A percentile compares a stretch with the other conserved stretches of the same genome.
phyloP scores from a whole-genome alignment of 2,113 vertebrate genomes.

The Pelvicachromis taeniatus region DNA sequence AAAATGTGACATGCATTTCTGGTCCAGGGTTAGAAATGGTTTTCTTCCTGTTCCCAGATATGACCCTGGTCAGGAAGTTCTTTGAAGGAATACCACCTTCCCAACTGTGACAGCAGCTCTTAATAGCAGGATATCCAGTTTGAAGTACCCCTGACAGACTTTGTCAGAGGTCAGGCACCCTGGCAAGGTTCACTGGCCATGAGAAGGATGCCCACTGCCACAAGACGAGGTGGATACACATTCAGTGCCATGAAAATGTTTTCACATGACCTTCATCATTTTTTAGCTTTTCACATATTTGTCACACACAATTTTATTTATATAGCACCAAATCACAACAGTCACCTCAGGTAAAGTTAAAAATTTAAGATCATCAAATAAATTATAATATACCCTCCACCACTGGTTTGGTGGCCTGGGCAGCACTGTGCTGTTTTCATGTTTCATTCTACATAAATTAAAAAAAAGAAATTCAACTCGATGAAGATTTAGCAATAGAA shows the following conservation, averaged over 20 bases:
- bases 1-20: not conserved
- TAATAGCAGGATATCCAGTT: slow-evolving; percentile 93
- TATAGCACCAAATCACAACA: not conserved
- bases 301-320: not conserved
- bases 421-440: not conserved
- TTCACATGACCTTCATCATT: not conserved
- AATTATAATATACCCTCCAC: not conserved
- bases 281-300: not conserved
- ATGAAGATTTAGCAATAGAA: not conserved
- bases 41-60: slow-evolving; percentile 78
- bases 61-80: slow-evolving; percentile 74
- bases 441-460: not conserved
- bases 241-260: not conserved
- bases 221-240: not conserved
- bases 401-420: not conserved
- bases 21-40: slow-evolving; percentile 18
- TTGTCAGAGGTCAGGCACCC: slow-evolving; percentile 57
- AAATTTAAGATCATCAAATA: not conserved
- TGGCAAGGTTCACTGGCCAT: slow-evolving; percentile 56
- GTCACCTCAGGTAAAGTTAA: not conserved
- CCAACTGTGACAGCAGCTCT: slow-evolving; percentile 80
- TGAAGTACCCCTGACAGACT: slow-evolving; percentile 38
- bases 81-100: slow-evolving; percentile 77
- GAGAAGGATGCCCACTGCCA: slow-evolving; percentile 37
- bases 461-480: not conserved